Percentiles rank a stretch among this genome's conserved stretches.
These are phyloP conservation scores for Bombus impatiens DNA, from an alignment of 1,140 invertebrate species.

Conservation along the genomic window DNA sequence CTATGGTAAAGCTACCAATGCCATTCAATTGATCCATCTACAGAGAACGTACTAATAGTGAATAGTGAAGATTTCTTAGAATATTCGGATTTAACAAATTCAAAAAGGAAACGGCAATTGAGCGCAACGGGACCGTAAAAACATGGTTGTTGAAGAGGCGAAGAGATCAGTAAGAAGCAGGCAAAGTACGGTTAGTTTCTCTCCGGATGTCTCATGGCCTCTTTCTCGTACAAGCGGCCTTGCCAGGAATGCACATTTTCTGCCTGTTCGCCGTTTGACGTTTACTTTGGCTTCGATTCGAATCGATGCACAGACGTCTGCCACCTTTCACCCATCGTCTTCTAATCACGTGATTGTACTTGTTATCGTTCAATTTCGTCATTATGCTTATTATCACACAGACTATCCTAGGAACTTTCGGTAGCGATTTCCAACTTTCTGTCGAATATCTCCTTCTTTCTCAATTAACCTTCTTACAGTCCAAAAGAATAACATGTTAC, in stretches of 20 bases:
- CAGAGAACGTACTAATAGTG: too few species aligned
- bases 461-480: neutral
- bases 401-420: neutral
- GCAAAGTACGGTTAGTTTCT: conserved; percentile 80
- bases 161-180: conserved; percentile 48
- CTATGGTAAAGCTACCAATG: neutral
- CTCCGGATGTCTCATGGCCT: conserved; percentile 80
- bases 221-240: conserved; percentile 78
- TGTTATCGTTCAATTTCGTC: conserved; percentile 30
- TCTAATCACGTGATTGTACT: conserved; percentile 29
- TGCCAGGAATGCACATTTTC: conserved; percentile 80
- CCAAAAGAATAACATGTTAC: neutral
- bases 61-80: neutral
- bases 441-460: neutral
- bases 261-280: conserved; percentile 68
- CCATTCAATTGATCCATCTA: neutral
- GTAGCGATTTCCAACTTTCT: neutral
- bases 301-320: conserved; percentile 57
- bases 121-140: conserved; percentile 52
- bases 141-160: conserved; percentile 26
- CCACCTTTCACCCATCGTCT: conserved; percentile 60
- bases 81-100: neutral
- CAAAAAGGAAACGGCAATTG: neutral
- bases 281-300: conserved; percentile 67
- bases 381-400: neutral